These are phyloP conservation scores for Drosophila sp. DNA, from an alignment of 1,140 invertebrate genomes.

Conservation along the genomic window DNA sequence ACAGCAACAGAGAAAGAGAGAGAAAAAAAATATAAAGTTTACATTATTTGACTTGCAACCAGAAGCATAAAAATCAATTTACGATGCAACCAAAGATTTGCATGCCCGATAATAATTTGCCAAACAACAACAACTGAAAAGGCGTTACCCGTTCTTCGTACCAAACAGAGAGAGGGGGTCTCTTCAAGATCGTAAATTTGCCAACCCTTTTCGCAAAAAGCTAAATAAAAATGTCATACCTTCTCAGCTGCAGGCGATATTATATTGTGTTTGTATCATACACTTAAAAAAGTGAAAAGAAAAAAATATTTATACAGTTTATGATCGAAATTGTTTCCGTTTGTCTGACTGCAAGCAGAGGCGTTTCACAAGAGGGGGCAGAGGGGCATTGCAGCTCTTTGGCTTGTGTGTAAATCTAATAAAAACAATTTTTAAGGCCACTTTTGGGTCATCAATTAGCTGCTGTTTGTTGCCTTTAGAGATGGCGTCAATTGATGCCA, in stretches of 20 bases:
- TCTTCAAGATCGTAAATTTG: slow-evolving; percentile 75
- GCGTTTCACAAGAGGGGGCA: background rate
- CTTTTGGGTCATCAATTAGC: slow-evolving; percentile 70
- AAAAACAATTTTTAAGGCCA: slow-evolving; percentile 68
- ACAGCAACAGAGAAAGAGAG: slow-evolving; percentile 4
- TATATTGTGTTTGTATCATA: background rate
- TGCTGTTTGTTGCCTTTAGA: background rate
- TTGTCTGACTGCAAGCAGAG: background rate
- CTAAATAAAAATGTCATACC: slow-evolving; percentile 67
- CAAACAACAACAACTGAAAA: slow-evolving; percentile 11
- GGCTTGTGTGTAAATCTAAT: slow-evolving; percentile 65
- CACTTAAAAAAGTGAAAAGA: background rate
- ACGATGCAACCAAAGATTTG: slow-evolving; percentile 76
- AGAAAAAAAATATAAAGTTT: slow-evolving; percentile 7
- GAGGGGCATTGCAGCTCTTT: background rate
- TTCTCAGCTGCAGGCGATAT: slow-evolving; percentile 39
- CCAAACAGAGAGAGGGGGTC: no score
- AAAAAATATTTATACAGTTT: slow-evolving; percentile 19
- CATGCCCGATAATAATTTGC: slow-evolving; percentile 77
- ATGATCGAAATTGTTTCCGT: slow-evolving; percentile 40
- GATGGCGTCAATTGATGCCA: slow-evolving; percentile 65
- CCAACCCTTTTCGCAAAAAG: slow-evolving; percentile 29
- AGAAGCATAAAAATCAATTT: slow-evolving; percentile 81
- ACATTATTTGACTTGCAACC: slow-evolving; percentile 52
- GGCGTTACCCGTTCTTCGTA: slow-evolving; percentile 21